Conservation (phyloP, 2,113 vertebrate species). For the Cnemophilus loriae region DNA sequence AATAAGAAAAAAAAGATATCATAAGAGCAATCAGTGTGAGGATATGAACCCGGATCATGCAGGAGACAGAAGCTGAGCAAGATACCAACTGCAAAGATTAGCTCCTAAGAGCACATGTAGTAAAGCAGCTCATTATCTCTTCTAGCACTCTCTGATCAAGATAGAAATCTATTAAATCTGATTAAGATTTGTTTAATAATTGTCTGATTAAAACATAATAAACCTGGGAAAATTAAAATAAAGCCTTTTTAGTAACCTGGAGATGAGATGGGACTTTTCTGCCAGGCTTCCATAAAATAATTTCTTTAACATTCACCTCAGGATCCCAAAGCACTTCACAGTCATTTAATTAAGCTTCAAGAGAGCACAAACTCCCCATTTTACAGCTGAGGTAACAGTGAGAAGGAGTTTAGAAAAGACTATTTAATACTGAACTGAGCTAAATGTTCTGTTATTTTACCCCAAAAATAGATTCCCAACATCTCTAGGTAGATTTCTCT, state of each 20-base stretch:
- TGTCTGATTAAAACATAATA: constrained; percentile 49
- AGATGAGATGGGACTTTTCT: constrained; percentile 12
- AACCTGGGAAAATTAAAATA: constrained; percentile 31
- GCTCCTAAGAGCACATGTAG: neutral
- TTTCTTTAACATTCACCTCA: constrained; percentile 29
- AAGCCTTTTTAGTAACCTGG: neutral
- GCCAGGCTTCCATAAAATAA: constrained; percentile 1
- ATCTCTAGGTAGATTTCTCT: neutral
- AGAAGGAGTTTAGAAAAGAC: neutral
- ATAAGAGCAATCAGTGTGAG: neutral
- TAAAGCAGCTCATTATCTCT: constrained; percentile 14
- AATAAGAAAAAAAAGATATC: neutral
- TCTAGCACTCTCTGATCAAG: neutral
- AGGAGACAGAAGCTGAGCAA: neutral
- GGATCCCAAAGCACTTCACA: constrained; percentile 35
- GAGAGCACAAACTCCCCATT: constrained; percentile 24
- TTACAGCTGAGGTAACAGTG: constrained; percentile 37
- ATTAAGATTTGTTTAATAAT: constrained; percentile 51
- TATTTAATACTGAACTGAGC: neutral
- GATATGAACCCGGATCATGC: neutral
- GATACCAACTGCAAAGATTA: neutral
- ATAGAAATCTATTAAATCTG: neutral
- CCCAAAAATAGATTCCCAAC: neutral
- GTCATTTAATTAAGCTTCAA: constrained; percentile 49
- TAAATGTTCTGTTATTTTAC: neutral